Evolutionary conservation across 2,888 invertebrate genomes (phyloP), one percentile per base, ranked within the genome.

Genomic region (Calameuta idolon): DNA sequence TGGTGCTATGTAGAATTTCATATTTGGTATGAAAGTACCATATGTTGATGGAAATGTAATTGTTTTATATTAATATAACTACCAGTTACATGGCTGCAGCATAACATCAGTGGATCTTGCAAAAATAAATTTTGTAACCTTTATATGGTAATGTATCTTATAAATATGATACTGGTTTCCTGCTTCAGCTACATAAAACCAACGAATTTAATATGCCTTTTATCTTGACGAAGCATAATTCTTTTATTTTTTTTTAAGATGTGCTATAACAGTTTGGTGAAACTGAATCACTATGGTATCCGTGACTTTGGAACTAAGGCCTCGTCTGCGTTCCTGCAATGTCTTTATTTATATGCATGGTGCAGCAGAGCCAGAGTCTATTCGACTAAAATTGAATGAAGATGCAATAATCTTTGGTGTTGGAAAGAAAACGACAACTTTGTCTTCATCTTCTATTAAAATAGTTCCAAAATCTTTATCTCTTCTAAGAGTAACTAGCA

Each of bases 271-370:
- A 55, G 23, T 23, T 55, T 55, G 9, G 9, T 55, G 23, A 55
- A 55, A 4, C 55, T 55, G 55, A 55, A 55, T 71, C 71, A 23
- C 31, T 75, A 86, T 84, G 85, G 82, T 84, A 76, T 81, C 77
- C 12, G 80, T 91, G 77, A 91, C 90, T 11, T 81, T 91, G 74
- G 91, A 91, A 81, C 69, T 89, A 33, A 85, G 90, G 75, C 89
- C 90, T 9, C 87, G 88, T 34, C 82, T 91, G 69, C 87, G 86
- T 73, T 89, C 88, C 23, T 89, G 90, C 77, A 90, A 89, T 78
- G 88, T 87, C 12, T 91, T 88, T 78, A 87, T 91, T 74, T 85
- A 80, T 12, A 81, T 90, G 69, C 78, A 79, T 55, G 81, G 85
- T 15, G 77, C 78, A 31, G 80, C 82, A 9, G 83, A 86, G 75